Conservation (phyloP, 2,113 vertebrate genomes). For the Chamaea fasciata region DNA sequence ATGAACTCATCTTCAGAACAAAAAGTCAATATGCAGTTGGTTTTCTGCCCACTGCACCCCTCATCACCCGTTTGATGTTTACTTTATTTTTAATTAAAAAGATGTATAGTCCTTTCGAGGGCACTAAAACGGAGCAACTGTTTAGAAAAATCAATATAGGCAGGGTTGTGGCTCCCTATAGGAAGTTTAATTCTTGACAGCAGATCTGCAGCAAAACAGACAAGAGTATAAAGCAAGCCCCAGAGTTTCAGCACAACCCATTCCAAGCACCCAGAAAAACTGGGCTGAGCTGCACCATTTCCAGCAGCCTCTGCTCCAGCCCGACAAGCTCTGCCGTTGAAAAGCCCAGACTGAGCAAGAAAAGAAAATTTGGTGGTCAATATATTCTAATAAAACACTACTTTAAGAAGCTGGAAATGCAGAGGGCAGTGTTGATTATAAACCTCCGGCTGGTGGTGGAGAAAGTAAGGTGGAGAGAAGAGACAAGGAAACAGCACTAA, state of each 20-base stretch:
- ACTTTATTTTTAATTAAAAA: slow-evolving; percentile 63
- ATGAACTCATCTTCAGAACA: not conserved
- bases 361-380: not conserved
- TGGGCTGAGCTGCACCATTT: not conserved
- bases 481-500: not conserved
- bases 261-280: not conserved
- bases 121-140: not conserved
- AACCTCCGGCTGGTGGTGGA: not conserved
- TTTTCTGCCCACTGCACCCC: slow-evolving; percentile 32
- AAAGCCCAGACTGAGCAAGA: not conserved
- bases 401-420: not conserved
- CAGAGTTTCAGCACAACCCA: not conserved
- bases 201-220: slow-evolving; percentile 19
- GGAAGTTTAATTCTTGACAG: slow-evolving; percentile 48
- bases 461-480: not conserved
- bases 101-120: slow-evolving; percentile 15
- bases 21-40: not conserved
- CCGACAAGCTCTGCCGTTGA: not conserved
- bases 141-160: slow-evolving; percentile 47
- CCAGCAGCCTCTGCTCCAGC: not conserved
- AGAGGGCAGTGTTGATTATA: not conserved
- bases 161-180: slow-evolving; percentile 11
- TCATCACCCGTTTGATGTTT: slow-evolving; percentile 38
- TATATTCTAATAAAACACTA: not conserved
- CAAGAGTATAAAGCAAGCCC: not conserved